Base-by-base conservation (phyloP, 1,140 invertebrate species). In the Tetramorium alpestre region DNA sequence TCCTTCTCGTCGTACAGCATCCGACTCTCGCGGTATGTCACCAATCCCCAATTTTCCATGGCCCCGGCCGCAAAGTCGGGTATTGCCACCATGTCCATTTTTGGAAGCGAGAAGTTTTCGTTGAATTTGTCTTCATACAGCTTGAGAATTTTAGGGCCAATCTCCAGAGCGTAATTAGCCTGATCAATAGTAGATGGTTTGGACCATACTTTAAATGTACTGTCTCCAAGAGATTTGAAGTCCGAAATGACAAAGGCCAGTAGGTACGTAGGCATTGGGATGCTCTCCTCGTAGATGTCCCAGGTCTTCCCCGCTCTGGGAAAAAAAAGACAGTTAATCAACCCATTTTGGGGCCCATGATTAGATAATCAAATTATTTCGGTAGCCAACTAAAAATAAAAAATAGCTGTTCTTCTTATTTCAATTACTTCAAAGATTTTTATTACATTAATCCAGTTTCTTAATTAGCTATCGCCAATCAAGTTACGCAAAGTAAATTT, bases 191-290 rank as follows among this genome's bases (percentile, higher is more conserved):
- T 96, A 58, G 96, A 95, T 25, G 96, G 90, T 70, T 96, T 96
- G 0, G 97, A 96, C 95, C 98, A 97, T 1, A 99, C 97, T 80
- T 95, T 94, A 38, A 97, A 96, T 13, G 33, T 33, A 33, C 33
- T 3, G 3, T 33, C 33, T 33, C 33, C 33, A n/a, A 92, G 0
- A 87, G 80, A 56, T 47, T 91, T 91, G 81, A 98, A 98, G 87
- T 99, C 97, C 33, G 97, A 97, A 1, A 99, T 96, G 4, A 98
- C 96, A 89, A 99, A 97, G 2, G 98, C 98, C 16, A 99, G 94
- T 3, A 99, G 93, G 88, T 99, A 99, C 0, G 98, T 98, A 0
- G 98, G 98, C 98, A 99, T 99, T 4, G 95, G 94, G 0, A 98
- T 97, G 1, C 97, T 97, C 72, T 95, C 96, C 1, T 96, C 77